These are phyloP conservation scores for Drosophila planitibia DNA, from an alignment of 2,888 invertebrate species.

Conservation along the genomic window DNA sequence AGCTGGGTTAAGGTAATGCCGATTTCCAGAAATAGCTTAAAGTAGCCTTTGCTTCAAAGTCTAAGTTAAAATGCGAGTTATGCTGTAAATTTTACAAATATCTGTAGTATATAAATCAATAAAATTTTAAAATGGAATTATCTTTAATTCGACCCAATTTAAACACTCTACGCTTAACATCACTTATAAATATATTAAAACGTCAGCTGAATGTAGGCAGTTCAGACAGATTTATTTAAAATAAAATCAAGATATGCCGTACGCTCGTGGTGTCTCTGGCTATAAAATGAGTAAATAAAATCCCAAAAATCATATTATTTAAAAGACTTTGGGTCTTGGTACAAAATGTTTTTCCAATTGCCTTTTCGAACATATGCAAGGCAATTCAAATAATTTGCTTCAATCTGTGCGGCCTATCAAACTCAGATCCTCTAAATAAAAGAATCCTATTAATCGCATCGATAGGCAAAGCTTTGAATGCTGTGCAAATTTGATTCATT, in stretches of 20 bases:
- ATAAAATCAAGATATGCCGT: not conserved
- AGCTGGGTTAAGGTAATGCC: not conserved
- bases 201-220: not conserved
- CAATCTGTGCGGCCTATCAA: not conserved
- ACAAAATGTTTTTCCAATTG: not conserved
- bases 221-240: not conserved
- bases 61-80: not conserved
- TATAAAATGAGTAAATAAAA: not conserved
- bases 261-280: not conserved
- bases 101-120: not conserved
- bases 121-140: not conserved
- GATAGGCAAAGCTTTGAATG: slow-evolving; percentile 28
- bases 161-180: not conserved
- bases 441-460: slow-evolving; percentile 34
- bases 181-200: not conserved
- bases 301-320: not conserved
- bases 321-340: not conserved
- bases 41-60: not conserved
- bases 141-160: not conserved
- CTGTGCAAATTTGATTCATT: slow-evolving; percentile 49
- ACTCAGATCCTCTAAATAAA: slow-evolving; percentile 9
- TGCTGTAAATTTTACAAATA: not conserved
- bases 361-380: not conserved
- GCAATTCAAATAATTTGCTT: slow-evolving; percentile 2
- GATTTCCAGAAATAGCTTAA: not conserved